phyloP scores from a whole-genome alignment of 1,140 invertebrate genomes.

The Zaprionus vittiger region DNA sequence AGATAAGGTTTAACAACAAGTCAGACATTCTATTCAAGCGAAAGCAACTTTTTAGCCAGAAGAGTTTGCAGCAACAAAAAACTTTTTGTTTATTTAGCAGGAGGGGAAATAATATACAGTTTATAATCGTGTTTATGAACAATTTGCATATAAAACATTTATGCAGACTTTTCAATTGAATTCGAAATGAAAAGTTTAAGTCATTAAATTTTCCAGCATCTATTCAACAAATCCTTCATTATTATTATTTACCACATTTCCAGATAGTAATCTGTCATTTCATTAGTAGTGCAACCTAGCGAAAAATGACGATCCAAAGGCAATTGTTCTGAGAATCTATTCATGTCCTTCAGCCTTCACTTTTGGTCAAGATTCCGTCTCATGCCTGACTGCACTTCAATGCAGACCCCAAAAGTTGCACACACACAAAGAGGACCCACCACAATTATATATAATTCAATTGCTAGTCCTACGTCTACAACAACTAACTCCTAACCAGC shows the following conservation, averaged over 20 bases:
- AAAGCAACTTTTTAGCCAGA: background rate
- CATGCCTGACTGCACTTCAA: conserved; percentile 30
- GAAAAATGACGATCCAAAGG: conserved; percentile 8
- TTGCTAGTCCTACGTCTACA: background rate
- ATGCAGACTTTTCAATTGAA: background rate
- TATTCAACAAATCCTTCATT: background rate
- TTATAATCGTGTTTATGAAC: conserved; percentile 1
- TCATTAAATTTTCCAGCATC: background rate
- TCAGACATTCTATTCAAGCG: conserved; percentile 4
- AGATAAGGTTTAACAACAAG: conserved; percentile 7
- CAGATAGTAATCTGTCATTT: background rate
- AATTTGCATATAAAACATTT: background rate
- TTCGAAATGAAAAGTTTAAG: background rate
- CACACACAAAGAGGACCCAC: background rate
- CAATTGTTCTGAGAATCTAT: conserved; percentile 1
- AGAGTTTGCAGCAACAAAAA: background rate
- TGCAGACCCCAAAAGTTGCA: conserved; percentile 11
- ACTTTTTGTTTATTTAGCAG: background rate
- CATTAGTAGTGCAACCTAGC: background rate
- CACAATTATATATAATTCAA: conserved; percentile 29
- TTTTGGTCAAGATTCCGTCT: background rate
- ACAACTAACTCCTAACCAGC: background rate
- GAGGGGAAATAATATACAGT: background rate
- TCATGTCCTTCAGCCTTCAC: background rate
- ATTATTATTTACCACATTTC: background rate